These are phyloP conservation scores for Nymphalis urticae DNA, from an alignment of 2,888 invertebrate genomes.

Conservation along the genomic window DNA sequence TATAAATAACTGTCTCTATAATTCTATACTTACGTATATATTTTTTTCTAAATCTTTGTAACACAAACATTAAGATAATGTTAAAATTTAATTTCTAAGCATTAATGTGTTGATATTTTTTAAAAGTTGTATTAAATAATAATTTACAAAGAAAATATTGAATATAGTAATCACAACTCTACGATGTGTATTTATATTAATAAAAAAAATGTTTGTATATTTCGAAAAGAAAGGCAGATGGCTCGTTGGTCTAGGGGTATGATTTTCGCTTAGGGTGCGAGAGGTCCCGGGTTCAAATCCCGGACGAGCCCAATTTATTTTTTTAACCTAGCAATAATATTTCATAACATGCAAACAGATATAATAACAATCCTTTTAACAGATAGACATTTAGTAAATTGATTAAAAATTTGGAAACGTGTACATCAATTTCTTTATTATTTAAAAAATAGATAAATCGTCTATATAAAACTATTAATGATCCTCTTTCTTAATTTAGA, in stretches of 20 bases:
- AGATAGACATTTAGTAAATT: too few relatives aligned
- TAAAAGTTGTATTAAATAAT: neutral
- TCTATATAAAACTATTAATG: too few relatives aligned
- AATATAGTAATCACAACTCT: neutral
- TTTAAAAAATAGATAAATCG: too few relatives aligned
- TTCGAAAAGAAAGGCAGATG: slow-evolving; percentile 25
- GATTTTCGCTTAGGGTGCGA: slow-evolving; percentile 82
- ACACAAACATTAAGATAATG: too few relatives aligned
- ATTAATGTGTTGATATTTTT: neutral
- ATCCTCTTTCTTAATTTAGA: too few relatives aligned
- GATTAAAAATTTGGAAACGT: too few relatives aligned
- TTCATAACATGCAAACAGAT: neutral
- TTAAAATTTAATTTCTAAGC: too few relatives aligned
- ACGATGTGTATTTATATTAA: neutral
- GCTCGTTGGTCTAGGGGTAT: slow-evolving; percentile 79
- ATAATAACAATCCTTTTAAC: neutral
- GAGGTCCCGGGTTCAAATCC: slow-evolving; percentile 82
- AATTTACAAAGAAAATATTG: neutral
- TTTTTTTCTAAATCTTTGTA: too few relatives aligned
- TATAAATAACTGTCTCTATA: too few relatives aligned
- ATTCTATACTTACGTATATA: too few relatives aligned
- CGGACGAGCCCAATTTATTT: slow-evolving; percentile 71
- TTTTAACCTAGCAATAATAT: neutral
- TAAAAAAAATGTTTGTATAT: slow-evolving; percentile 4
- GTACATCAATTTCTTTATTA: too few relatives aligned